Base-by-base conservation (phyloP, 2,888 invertebrate genomes). In the Lasioglossum figueresi region DNA sequence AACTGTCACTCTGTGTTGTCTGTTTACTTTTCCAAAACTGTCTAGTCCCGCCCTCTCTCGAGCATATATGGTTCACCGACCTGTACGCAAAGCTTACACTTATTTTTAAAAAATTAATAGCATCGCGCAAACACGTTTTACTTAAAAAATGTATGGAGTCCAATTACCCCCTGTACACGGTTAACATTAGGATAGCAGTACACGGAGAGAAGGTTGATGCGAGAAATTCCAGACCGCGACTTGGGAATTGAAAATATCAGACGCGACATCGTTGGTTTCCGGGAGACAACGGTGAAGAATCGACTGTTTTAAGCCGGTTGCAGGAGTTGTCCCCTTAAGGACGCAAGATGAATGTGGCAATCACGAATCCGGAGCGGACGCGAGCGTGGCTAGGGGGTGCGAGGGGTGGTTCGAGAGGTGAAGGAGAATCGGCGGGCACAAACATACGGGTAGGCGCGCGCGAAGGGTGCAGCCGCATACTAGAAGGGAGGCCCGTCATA, bases 401-500 rank as follows among this genome's bases (percentile, higher is more conserved):
- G 31, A 34, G 40, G 79, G 52, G 52, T 63, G 27, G 37, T 34
- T 19, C n/a, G 56, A 14, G 63, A 14, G 34, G 73, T 40, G 45
- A 66, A 23, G 80, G 27, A 80, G 63, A 66, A 40, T 52, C 31
- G 83, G 76, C 77, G 83, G 88, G 87, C 83, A 85, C 80, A 88
- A 88, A 88, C 87, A 85, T 84, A 86, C 78, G 85, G 83, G 88
- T 80, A 88, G 80, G 84, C 80, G 82, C 66, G 78, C 82, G 86
- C 88, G 86, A 86, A 88, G 88, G 86, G 88, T 86, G 82, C 84
- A 76, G 87, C 45, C 80, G 88, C 85, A 81, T 83, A 79, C 87
- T 88, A 76, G 86, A 79, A 78, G 87, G 82, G 87, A 85, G 85
- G 87, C 84, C 87, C 91, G 88, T 91, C 93, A 93, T 91, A 93